phyloP scores from a whole-genome alignment of 2,888 invertebrate species.

The Portevinia maculata region DNA sequence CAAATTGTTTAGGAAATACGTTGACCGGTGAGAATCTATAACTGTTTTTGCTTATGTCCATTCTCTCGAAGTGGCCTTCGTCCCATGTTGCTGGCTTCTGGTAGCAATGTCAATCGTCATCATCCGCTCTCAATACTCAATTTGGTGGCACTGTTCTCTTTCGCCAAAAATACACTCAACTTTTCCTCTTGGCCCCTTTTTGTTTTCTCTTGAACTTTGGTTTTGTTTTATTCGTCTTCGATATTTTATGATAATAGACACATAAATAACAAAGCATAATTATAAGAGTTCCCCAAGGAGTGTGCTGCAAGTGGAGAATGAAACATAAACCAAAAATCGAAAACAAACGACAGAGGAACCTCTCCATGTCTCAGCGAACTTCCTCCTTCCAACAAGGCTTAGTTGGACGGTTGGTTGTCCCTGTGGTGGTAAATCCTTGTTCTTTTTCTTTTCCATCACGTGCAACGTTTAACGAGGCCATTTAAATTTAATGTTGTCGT shows the following conservation, averaged over 20 bases:
- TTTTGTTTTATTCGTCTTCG: conserved; percentile 67
- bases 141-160: neutral
- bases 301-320: conserved; percentile 22
- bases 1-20: too few relatives aligned
- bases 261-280: conserved; percentile 75
- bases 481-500: conserved; percentile 72
- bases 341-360: neutral
- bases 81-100: conserved; percentile 18
- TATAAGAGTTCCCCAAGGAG: conserved; percentile 71
- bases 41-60: too few relatives aligned
- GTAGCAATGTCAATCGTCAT: conserved; percentile 47
- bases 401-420: conserved; percentile 7
- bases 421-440: conserved; percentile 41
- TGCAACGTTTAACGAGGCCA: conserved; percentile 66
- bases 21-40: too few relatives aligned
- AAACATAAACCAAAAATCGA: too few relatives aligned
- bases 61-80: too few relatives aligned
- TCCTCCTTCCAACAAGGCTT: conserved; percentile 57
- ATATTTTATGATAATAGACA: conserved; percentile 75
- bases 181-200: conserved; percentile 8
- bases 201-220: conserved; percentile 20
- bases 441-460: conserved; percentile 30
- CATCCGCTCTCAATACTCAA: conserved; percentile 59
- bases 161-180: conserved; percentile 30
- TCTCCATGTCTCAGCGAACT: conserved; percentile 37